phyloP scores from a whole-genome alignment of 2,113 vertebrate genomes.

The Saimiri boliviensis region DNA sequence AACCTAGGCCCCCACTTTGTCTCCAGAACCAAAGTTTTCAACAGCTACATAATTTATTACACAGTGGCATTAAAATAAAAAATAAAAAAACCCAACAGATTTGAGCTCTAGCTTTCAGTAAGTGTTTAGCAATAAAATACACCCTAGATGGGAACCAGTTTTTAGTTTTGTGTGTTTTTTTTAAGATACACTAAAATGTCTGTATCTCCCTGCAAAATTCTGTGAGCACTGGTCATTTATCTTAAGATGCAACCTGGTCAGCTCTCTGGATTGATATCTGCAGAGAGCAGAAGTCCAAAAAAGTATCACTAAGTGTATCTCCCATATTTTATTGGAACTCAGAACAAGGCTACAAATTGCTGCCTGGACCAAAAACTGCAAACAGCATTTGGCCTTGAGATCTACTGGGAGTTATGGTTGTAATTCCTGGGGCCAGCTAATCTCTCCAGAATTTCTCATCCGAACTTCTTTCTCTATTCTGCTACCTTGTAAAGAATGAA shows the following conservation, averaged over 20 bases:
- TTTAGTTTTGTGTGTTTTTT: not conserved
- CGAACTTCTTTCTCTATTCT: not conserved
- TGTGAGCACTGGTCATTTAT: not conserved
- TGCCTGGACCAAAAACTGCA: not conserved
- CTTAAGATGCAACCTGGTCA: slow-evolving; percentile 3
- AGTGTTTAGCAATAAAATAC: slow-evolving; percentile 1
- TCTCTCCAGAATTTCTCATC: not conserved
- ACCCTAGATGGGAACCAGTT: not conserved
- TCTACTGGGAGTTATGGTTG: not conserved
- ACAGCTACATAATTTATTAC: not conserved
- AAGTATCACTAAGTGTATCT: not conserved
- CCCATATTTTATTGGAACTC: not conserved
- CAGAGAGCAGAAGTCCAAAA: slow-evolving; percentile 1
- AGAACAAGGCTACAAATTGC: not conserved
- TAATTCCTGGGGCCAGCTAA: not conserved
- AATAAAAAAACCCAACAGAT: not conserved
- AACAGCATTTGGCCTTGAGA: not conserved
- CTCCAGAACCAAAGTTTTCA: not conserved
- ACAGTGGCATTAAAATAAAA: not conserved
- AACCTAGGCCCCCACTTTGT: not conserved
- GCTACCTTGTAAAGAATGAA: not conserved
- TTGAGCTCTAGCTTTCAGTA: not conserved
- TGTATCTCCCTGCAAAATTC: not conserved
- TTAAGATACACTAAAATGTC: not conserved
- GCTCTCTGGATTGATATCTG: not conserved